Evolutionary conservation across 2,797 vertebrate species (phyloP), one percentile per base, ranked within the genome.

Genomic region (Gymnoscopelus microlampas): DNA sequence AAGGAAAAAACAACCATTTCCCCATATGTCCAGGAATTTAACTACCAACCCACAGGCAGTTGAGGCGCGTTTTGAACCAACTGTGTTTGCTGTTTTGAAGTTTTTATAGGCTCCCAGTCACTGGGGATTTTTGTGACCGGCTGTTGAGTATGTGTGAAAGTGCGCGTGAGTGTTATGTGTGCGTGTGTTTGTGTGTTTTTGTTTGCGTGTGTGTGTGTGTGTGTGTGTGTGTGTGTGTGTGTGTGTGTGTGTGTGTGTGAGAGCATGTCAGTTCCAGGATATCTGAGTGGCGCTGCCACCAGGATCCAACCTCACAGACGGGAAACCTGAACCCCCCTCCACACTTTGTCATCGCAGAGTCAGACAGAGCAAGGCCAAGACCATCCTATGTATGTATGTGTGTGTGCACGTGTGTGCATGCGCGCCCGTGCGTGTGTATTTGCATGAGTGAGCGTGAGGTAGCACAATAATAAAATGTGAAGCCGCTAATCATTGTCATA

Each of bases 71-170:
- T 26, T 62, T 63, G 66, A 61, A 79, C 29, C 4, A 5, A 68
- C 63, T 26, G 13, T 53, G 70, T 72, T 72, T 76, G 56, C 68
- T 73, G 79, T 81, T 89, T 85, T 81, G 75, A 86, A 85, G 81
- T 87, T 87, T 88, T 90, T 86, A 87, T 78, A 76, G 83, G 5
- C 77, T 71, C 81, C 66, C 57, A 82, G 81, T 86, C 83, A 86
- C 73, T 58, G 1, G 14, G 76, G 82, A 75, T 69, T 77, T 78
- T 66, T 80, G 84, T 60, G 85, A 86, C 76, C 89, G 87, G 88
- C 88, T 90, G 84, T 80, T 82, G 47, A 68, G 75, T 1, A 60
- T 84, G 82, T 86, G 79, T 56, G 77, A 77, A 86, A 76, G 63
- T 78, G 55, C 23, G 11, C 26, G 55, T 57, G 23, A 6, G 55